A percentile compares a stretch with the other conserved stretches of the same genome.
Evolutionary conservation across 64 coral and sea anemone genomes (phyloP).

Genomic region (Cladopsammia gracilis): DNA sequence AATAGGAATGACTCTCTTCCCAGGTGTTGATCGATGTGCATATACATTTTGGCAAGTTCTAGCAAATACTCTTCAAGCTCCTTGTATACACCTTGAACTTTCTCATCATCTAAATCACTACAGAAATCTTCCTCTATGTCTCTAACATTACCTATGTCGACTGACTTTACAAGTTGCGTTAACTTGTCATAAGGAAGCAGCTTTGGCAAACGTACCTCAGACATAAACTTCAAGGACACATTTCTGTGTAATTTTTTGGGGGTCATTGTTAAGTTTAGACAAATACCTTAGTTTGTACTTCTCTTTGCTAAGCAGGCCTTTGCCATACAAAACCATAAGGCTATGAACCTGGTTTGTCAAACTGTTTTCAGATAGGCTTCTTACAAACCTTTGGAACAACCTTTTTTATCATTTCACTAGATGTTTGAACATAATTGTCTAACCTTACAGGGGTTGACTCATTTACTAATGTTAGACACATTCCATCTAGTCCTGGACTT

Average conservation of each 20-base stretch:
- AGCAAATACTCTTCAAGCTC: constrained; percentile 39
- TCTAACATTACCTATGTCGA: constrained; percentile 62
- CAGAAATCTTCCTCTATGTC: constrained; percentile 39
- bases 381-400: too few relatives aligned
- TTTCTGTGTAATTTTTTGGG: neutral
- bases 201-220: constrained; percentile 22
- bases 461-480: constrained; percentile 70
- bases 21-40: constrained; percentile 39
- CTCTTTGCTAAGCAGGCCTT: constrained; percentile 43
- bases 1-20: constrained; percentile 37
- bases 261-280: constrained; percentile 54
- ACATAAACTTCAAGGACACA: constrained; percentile 59
- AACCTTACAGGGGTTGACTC: constrained; percentile 54
- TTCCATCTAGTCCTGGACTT: constrained; percentile 67
- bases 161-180: constrained; percentile 22
- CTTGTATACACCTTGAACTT: constrained; percentile 7
- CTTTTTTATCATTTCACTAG: constrained; percentile 2
- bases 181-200: constrained; percentile 60
- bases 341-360: neutral
- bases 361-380: neutral
- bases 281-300: constrained; percentile 54
- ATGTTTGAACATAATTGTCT: constrained; percentile 30
- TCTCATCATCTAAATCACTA: constrained; percentile 28
- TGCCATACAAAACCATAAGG: constrained; percentile 42
- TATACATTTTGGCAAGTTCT: constrained; percentile 27